Evolutionary conservation across 2,888 invertebrate species (phyloP).

Genomic region (Dascillus cervinus): DNA sequence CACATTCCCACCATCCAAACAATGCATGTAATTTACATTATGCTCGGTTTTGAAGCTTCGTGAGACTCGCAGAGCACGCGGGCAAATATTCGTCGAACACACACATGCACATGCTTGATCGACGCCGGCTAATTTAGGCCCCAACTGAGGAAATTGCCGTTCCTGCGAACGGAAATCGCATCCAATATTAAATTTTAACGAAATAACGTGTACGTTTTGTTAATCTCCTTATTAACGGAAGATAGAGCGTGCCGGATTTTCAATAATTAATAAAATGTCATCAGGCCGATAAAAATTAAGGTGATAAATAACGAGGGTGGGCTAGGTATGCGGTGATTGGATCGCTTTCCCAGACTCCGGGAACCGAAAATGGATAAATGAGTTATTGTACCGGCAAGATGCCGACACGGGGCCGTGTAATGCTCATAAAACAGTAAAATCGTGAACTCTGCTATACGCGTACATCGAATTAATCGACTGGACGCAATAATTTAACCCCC

Average conservation of each 20-base stretch:
- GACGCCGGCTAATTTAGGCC: slow-evolving; percentile 10
- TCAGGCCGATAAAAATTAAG: slow-evolving; percentile 23
- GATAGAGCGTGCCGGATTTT: slow-evolving; percentile 16
- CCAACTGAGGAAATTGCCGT: slow-evolving; percentile 8
- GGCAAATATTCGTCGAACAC: slow-evolving; percentile 3
- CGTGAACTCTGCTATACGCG: slow-evolving; percentile 15
- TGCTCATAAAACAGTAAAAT: slow-evolving; percentile 20
- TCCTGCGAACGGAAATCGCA: slow-evolving; percentile 8
- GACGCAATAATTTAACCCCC: too few relatives aligned
- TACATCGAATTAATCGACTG: too few relatives aligned
- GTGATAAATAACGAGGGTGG: slow-evolving; percentile 25
- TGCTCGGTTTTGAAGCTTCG: too few relatives aligned
- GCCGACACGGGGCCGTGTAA: slow-evolving; percentile 3
- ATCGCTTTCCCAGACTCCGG: slow-evolving; percentile 9
- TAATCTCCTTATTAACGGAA: slow-evolving; percentile 11
- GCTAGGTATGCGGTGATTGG: slow-evolving; percentile 22
- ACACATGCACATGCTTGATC: slow-evolving; percentile 8
- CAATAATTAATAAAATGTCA: slow-evolving; percentile 28
- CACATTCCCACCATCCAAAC: too few relatives aligned
- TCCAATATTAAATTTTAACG: slow-evolving; percentile 9
- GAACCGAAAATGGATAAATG: slow-evolving; percentile 24
- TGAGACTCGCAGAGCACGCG: slow-evolving; percentile 3
- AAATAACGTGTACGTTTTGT: slow-evolving; percentile 8
- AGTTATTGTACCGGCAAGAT: slow-evolving; percentile 16
- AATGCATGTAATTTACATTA: too few relatives aligned